Conservation (phyloP, 2,888 invertebrate genomes). For the Diarsia mendica region DNA sequence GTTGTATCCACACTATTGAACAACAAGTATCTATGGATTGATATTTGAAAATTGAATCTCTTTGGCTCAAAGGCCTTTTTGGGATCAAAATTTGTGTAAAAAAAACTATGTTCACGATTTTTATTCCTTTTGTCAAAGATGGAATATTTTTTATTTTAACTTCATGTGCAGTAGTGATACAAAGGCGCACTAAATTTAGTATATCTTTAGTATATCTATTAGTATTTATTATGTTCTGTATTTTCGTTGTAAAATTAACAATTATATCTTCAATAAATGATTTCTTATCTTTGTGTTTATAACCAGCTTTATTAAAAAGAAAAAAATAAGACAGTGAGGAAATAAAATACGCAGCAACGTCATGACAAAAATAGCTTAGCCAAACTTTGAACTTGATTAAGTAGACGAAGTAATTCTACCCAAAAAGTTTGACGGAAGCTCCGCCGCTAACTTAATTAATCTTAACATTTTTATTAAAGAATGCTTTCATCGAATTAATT, state of each 20-base stretch:
- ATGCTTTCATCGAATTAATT: conserved; percentile 2
- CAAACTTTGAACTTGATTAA: conserved; percentile 27
- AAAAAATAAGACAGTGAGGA: neutral
- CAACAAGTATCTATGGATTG: conserved; percentile 9
- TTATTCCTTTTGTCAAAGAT: neutral
- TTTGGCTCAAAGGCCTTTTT: conserved; percentile 17
- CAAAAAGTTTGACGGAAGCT: conserved; percentile 34
- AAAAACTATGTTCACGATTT: neutral
- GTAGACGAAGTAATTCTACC: conserved; percentile 30
- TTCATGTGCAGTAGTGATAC: neutral
- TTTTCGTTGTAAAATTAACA: too few species aligned
- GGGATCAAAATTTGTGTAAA: neutral
- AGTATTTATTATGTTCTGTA: neutral
- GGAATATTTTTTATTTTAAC: neutral
- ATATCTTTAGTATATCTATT: too few species aligned
- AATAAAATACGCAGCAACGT: neutral
- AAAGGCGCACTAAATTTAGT: neutral
- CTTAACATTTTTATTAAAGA: neutral
- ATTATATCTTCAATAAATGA: too few species aligned
- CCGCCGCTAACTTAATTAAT: conserved; percentile 32
- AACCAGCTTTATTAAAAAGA: neutral
- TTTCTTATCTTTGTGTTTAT: too few species aligned
- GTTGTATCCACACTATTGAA: conserved; percentile 23
- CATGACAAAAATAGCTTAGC: neutral
- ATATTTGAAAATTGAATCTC: conserved; percentile 9